Base-by-base conservation (phyloP, 2,113 vertebrate species). In the Struthidea cinerea region DNA sequence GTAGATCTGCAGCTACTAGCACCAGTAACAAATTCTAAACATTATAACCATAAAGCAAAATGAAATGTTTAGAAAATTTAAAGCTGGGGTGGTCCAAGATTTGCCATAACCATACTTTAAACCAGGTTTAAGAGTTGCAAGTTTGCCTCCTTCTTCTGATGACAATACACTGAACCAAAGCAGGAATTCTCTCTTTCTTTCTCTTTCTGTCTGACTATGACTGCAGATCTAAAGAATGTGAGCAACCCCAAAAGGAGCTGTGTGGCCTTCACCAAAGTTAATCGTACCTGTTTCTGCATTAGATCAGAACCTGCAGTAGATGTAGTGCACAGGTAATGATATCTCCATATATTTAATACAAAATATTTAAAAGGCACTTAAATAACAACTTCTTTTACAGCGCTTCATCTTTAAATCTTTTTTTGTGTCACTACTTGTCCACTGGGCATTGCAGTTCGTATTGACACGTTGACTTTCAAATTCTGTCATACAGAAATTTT, bases 21-120 rank as follows among this genome's bases (percentile, higher is more conserved):
- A 84, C 71, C 90, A 85, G 88, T 83, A 96, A 94, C 75, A 93
- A 89, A 91, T 95, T 95, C 69, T 96, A 96, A 95, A 95, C 35
- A 82, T 82, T 81, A 90, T 96, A 96, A 93, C 55, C 82, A 64
- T 94, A 93, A 92, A 97, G 57, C 33, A 96, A 84, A 96, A 89
- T 71, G 84, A 93, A 93, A 60, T 94, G 71, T 95, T 95, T 89
- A 70, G 77, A 95, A 87, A 82, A 77, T 89, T 89, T 95, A 91
- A 93, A 90, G 22, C 78, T 73, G 33, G 82, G 90, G 95, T 94
- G 96, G 97, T 97, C 95, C 84, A 55, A 69, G 44, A 33, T 84
- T 86, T 68, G 10, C 7, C 22, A 87, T 84, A 92, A 55, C 76
- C 65, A 47, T 81, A 96, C 79, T 92, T 91, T 89, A 96, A 96